Conservation (phyloP, 2,888 invertebrate genomes). For the Electrophaes corylata region DNA sequence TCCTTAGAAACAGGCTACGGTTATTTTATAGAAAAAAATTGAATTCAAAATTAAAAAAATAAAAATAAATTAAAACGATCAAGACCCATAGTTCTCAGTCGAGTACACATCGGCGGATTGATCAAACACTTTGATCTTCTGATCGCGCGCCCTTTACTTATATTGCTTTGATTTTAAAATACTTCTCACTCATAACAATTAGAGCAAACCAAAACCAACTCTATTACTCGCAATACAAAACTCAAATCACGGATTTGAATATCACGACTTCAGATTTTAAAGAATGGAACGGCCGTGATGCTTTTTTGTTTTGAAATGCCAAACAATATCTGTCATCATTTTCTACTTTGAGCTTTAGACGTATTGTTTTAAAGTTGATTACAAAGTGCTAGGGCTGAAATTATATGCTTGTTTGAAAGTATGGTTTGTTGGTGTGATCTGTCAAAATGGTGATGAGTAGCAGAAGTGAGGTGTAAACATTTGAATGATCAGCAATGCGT, state of each 20-base stretch:
- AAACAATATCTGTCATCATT: background rate
- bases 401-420: slow-evolving; percentile 30
- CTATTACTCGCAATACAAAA: slow-evolving; percentile 24
- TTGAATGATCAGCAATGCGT: slow-evolving; percentile 23
- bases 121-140: slow-evolving; percentile 78
- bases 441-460: slow-evolving; percentile 78
- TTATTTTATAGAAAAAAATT: too few relatives aligned
- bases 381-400: slow-evolving; percentile 8
- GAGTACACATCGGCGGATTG: slow-evolving; percentile 62
- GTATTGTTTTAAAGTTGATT: slow-evolving; percentile 4
- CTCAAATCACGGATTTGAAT: slow-evolving; percentile 1
- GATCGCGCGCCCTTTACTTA: slow-evolving; percentile 79
- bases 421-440: slow-evolving; percentile 58
- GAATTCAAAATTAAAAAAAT: slow-evolving; percentile 15
- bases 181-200: slow-evolving; percentile 50
- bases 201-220: slow-evolving; percentile 30
- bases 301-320: slow-evolving; percentile 28
- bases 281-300: background rate
- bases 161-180: slow-evolving; percentile 66
- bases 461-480: slow-evolving; percentile 75
- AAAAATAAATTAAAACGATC: slow-evolving; percentile 55
- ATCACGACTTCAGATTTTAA: background rate
- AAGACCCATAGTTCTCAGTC: slow-evolving; percentile 57
- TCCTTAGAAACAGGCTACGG: too few relatives aligned
- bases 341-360: slow-evolving; percentile 31